Percentiles rank a stretch among this genome's conserved stretches.
These are phyloP conservation scores for Cynaeus angustus DNA, from an alignment of 2,888 invertebrate species.

Conservation along the genomic window DNA sequence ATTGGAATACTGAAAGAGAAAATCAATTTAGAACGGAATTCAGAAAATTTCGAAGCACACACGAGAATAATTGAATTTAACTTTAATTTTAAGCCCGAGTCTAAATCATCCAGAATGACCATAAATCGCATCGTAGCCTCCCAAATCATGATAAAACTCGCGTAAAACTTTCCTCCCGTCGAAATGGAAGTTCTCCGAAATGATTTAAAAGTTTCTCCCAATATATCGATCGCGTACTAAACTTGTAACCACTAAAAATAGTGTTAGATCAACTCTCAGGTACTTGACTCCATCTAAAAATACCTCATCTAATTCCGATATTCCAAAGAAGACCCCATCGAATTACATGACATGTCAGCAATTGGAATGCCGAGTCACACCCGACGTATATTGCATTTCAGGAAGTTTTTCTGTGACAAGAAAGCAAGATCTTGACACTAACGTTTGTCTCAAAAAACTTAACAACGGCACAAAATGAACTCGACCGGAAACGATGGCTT, in stretches of 20 bases:
- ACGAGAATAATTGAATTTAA: too few relatives aligned
- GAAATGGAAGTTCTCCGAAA: conserved; percentile 15
- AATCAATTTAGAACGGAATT: too few relatives aligned
- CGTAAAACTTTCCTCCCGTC: conserved; percentile 4
- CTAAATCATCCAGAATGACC: too few relatives aligned
- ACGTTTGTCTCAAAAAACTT: conserved; percentile 10
- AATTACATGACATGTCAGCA: conserved; percentile 22
- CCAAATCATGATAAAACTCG: conserved; percentile 15
- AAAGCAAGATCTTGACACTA: conserved; percentile 23
- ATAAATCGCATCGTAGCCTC: too few relatives aligned
- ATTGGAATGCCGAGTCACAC: conserved; percentile 16
- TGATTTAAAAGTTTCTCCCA: conserved; percentile 16
- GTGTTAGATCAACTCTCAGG: conserved; percentile 19
- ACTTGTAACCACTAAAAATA: conserved; percentile 16
- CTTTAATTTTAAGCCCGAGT: too few relatives aligned
- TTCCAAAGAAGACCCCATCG: conserved; percentile 11
- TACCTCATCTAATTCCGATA: conserved; percentile 13
- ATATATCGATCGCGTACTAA: conserved; percentile 10
- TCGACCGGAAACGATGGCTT: conserved; percentile 30
- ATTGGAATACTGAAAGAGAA: too few relatives aligned
- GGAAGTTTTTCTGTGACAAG: conserved; percentile 9
- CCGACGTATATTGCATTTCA: conserved; percentile 35
- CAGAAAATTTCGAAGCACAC: too few relatives aligned
- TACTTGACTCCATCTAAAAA: background rate
- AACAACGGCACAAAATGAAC: background rate